Percentiles rank a stretch among this genome's conserved stretches.
Conservation (phyloP, 2,113 vertebrate species). For the Brachirus orientalis region DNA sequence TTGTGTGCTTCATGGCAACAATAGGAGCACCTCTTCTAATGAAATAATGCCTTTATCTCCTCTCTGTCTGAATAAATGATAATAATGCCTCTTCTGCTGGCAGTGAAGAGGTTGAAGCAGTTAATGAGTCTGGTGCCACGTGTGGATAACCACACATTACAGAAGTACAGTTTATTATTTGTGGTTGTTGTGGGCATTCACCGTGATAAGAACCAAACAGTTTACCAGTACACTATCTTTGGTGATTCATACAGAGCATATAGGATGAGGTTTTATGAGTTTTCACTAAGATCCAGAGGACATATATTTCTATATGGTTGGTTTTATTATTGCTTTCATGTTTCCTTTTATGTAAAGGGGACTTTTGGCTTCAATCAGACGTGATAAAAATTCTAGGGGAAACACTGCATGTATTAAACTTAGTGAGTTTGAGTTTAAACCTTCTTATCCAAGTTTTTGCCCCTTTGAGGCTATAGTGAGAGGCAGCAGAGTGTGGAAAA, state of each 20-base stretch:
- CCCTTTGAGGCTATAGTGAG: neutral
- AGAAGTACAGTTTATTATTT: conserved; percentile 21
- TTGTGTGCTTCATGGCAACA: conserved; percentile 20
- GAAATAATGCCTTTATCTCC: conserved; percentile 6
- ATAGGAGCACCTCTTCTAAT: neutral
- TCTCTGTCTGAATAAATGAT: conserved; percentile 31
- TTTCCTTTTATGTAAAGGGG: conserved; percentile 34
- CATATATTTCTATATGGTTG: conserved; percentile 30
- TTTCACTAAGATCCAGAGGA: conserved; percentile 21
- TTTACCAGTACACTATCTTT: conserved; percentile 8
- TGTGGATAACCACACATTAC: conserved; percentile 20
- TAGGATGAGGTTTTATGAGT: conserved; percentile 37
- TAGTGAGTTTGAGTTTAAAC: conserved; percentile 31
- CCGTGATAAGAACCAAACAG: conserved; percentile 18
- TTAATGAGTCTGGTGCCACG: conserved; percentile 29
- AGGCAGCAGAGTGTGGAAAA: conserved; percentile 14
- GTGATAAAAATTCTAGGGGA: conserved; percentile 32
- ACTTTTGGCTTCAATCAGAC: conserved; percentile 39
- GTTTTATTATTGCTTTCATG: conserved; percentile 32
- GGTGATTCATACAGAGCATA: conserved; percentile 6
- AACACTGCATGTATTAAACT: conserved; percentile 37
- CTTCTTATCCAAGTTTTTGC: conserved; percentile 11
- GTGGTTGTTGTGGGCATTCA: neutral
- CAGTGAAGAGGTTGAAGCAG: conserved; percentile 6
- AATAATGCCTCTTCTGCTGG: conserved; percentile 14